These are phyloP conservation scores for Pithecia hirsuta DNA, from an alignment of 2,797 vertebrate genomes.

Conservation along the genomic window DNA sequence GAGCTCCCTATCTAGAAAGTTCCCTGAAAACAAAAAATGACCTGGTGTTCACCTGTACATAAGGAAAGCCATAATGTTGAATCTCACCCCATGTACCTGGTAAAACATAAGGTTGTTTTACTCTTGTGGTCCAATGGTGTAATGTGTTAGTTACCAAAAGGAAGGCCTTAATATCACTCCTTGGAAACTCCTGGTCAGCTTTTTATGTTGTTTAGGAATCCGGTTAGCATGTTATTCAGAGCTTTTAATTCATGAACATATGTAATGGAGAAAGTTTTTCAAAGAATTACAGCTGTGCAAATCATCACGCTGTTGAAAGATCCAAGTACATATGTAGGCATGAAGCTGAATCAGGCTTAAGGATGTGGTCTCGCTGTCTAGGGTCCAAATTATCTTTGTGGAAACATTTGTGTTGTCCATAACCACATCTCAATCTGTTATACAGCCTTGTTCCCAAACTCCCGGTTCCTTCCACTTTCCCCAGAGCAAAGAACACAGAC, in stretches of 20 bases:
- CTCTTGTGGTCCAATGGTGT: not conserved
- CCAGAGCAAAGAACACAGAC: not conserved
- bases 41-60: not conserved
- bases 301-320: conserved; percentile 25
- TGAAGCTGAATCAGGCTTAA: not conserved
- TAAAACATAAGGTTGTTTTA: not conserved
- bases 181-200: conserved; percentile 19
- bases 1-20: not conserved
- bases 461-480: not conserved
- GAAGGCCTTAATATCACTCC: not conserved
- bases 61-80: not conserved
- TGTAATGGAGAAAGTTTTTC: conserved; percentile 63
- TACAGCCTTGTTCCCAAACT: not conserved
- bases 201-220: conserved; percentile 35
- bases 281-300: conserved; percentile 50
- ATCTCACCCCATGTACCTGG: not conserved
- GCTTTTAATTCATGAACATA: conserved; percentile 54
- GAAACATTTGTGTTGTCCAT: not conserved
- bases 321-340: not conserved
- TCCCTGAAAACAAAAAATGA: not conserved
- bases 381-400: not conserved
- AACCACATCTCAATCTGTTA: not conserved
- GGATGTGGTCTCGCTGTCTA: not conserved
- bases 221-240: conserved; percentile 45
- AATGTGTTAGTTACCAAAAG: conserved; percentile 42